Percentiles rank a stretch among this genome's conserved stretches.
phyloP scores from a whole-genome alignment of 2,113 vertebrate species.

The Chaenocephalus aceratus region DNA sequence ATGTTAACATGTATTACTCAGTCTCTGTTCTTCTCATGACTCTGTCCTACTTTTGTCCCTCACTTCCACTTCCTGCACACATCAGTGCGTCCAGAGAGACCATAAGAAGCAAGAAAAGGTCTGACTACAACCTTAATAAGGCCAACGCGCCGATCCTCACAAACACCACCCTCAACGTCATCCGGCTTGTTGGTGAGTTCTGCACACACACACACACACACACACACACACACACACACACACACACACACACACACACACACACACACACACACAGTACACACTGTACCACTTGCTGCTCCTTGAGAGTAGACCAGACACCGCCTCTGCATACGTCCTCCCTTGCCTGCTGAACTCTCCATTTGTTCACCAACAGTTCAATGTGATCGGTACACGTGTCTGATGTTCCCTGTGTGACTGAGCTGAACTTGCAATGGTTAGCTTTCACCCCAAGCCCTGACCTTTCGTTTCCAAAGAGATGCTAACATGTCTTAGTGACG shows the following conservation, averaged over 20 bases:
- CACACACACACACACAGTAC: too few species aligned
- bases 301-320: slow-evolving; percentile 16
- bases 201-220: not conserved
- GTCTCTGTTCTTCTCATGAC: slow-evolving; percentile 26
- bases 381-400: slow-evolving; percentile 7
- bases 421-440: slow-evolving; percentile 61
- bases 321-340: slow-evolving; percentile 9
- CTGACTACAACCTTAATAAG: slow-evolving; percentile 95
- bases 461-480: slow-evolving; percentile 46
- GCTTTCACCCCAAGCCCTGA: slow-evolving; percentile 44
- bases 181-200: slow-evolving; percentile 95
- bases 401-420: slow-evolving; percentile 60
- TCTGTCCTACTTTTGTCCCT: slow-evolving; percentile 10
- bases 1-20: slow-evolving; percentile 35
- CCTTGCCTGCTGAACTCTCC: slow-evolving; percentile 37
- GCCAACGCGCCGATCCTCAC: slow-evolving; percentile 95
- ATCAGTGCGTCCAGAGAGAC: slow-evolving; percentile 92
- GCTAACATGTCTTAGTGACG: slow-evolving; percentile 42
- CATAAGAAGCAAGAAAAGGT: slow-evolving; percentile 92
- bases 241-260: too few species aligned
- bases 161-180: slow-evolving; percentile 98
- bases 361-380: slow-evolving; percentile 56
- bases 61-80: slow-evolving; percentile 37
- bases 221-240: not conserved
- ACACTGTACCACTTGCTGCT: not conserved